Evolutionary conservation across 30 jellyfish, hydroid and myxozoan genomes (phyloP).

Genomic region (Turritopsis rubra): DNA sequence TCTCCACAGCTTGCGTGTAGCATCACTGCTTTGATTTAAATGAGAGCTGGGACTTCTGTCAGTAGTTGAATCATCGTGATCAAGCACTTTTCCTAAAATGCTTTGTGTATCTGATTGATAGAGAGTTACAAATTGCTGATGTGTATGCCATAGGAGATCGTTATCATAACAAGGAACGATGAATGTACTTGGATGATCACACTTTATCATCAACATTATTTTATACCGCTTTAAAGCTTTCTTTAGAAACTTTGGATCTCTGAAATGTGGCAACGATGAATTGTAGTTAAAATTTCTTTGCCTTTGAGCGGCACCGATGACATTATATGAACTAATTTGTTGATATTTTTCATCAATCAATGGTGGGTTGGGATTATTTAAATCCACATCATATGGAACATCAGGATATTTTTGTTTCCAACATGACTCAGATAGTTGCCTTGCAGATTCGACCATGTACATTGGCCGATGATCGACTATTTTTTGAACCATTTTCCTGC

Average conservation of each 20-base stretch:
- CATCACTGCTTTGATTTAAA: slow-evolving; percentile 40
- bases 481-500: slow-evolving; percentile 26
- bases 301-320: slow-evolving; percentile 48
- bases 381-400: slow-evolving; percentile 51
- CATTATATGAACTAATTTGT: slow-evolving; percentile 32
- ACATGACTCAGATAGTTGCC: slow-evolving; percentile 27
- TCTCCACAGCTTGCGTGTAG: slow-evolving; percentile 51
- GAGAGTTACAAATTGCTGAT: slow-evolving; percentile 49
- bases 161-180: slow-evolving; percentile 83
- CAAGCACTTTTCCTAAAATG: slow-evolving; percentile 46
- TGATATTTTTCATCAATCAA: slow-evolving; percentile 18
- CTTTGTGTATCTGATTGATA: slow-evolving; percentile 43
- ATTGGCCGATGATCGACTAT: slow-evolving; percentile 35
- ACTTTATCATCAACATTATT: slow-evolving; percentile 50
- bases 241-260: slow-evolving; percentile 48
- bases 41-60: slow-evolving; percentile 68
- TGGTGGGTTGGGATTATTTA: slow-evolving; percentile 46
- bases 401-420: slow-evolving; percentile 77
- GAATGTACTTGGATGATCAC: slow-evolving; percentile 55
- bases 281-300: slow-evolving; percentile 70
- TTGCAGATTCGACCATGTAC: slow-evolving; percentile 8
- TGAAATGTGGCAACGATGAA: slow-evolving; percentile 65
- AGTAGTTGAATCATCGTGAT: slow-evolving; percentile 53
- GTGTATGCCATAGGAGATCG: slow-evolving; percentile 88
- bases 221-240: slow-evolving; percentile 70